Evolutionary conservation across 2,797 vertebrate species (phyloP), one percentile per base, ranked within the genome.

Genomic region (Paramormyrops hopkinsi): DNA sequence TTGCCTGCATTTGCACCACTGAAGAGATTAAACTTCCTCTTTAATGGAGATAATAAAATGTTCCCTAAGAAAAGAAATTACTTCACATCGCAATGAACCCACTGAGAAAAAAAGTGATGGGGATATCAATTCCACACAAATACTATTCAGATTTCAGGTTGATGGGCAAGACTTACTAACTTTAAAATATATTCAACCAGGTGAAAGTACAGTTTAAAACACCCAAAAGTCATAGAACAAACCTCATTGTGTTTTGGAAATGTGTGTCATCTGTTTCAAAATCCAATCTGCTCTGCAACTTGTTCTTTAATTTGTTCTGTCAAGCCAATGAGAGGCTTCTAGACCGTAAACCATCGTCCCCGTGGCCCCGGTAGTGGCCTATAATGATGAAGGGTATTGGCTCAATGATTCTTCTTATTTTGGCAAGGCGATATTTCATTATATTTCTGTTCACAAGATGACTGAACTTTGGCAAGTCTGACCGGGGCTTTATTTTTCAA

Each of bases 11-110:
- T 54, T 56, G 25, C 37, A n/a, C 53, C 51, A 19, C 33, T 86
- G 25, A 86, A 56, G 50, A 86, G 50, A 86, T 86, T 54, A 86
- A 86, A 86, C 50, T 33, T 54, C 50, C 29, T 85, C 3, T 86
- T 46, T 69, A 87, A 87, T 87, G 48, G 62, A 54, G 54, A 89
- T 89, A 53, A 76, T 46, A 62, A 53, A 50, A 87, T 0, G 37
- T 50, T 56, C 46, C 46, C 19, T 54, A 73, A 4, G 62, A 25
- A 76, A 87, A 56, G 25, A 89, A 87, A 54, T 69, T 44, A 62
- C 54, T 29, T 41, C 22, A 46, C 19, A 87, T 33, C 0, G 17
- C 9, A 73, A 37, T 54, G 44, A 46, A 37, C 65, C 4, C 25
- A 41, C 88, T 54, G 50, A 79, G 25, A 53, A 54, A 88, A 48